Base-by-base conservation (phyloP, 2,888 invertebrate species). In the Cetonia aurata region DNA sequence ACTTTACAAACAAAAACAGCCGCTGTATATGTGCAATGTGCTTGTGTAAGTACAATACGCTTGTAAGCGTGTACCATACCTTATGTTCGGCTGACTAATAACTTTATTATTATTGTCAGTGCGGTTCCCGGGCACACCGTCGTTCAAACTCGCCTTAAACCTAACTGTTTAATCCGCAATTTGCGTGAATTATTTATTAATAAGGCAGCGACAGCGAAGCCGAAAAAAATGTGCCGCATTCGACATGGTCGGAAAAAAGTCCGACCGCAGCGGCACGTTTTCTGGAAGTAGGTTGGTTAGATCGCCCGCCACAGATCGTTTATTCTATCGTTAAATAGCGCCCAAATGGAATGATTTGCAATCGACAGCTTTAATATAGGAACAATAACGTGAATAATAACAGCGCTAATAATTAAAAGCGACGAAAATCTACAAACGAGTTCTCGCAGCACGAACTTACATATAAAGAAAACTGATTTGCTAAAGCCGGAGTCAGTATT, bases 131-230 rank as follows among this genome's bases (percentile, higher is more conserved):
- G 62, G 62, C 62, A 62, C 62, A 62, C n/a, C 62, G 62, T 62
- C 62, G 62, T 31, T 62, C 50, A 62, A 62, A 48, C 62, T 48
- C 62, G 62, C 62, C 62, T 62, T 62, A 62, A 60, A 62, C 62
- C 62, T 62, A 62, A 62, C 62, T 62, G 62, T 62, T 25, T 62
- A 62, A 62, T 62, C 62, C 62, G 62, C 62, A 62, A 62, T 62
- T 62, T 62, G 62, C 62, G 62, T 62, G 62, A 62, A 62, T 48
- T 62, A 62, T 62, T 62, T 62, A 62, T 62, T 62, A 62, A 62
- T 62, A 62, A 62, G 62, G 33, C 56, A 56, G 12, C 62, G 62
- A 62, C 48, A 62, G 37, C 62, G 33, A 42, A 62, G 48, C 62
- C 62, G 33, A 60, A 62, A 62, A 62, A 50, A 62, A 62, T 62